Base-by-base conservation (phyloP, 2,888 invertebrate genomes). In the Dermolepida albohirtum region DNA sequence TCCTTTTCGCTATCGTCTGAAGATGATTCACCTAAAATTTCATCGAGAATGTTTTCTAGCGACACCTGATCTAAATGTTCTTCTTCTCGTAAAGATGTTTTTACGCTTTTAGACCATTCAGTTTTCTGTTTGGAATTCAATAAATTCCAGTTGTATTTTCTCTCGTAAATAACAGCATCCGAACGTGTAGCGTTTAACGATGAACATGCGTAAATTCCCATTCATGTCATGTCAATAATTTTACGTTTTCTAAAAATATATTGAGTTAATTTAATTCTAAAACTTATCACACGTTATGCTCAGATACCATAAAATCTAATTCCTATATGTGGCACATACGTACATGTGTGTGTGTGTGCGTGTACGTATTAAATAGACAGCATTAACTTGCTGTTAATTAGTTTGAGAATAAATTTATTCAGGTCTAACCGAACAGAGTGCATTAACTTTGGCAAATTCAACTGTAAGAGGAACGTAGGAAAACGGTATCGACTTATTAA, bases 171-270 rank as follows among this genome's bases (percentile, higher is more conserved):
- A 5, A 11, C 22, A 27, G 22, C 7, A 4, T 59, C n/a, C 29
- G 29, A 47, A 34, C 14, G 12, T 5, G 43, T 27, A 16, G 17
- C 34, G 34, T 39, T 62, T 12, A 11, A 14, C 29, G 47, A 62
- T 62, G 39, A 47, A 47, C 59, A 47, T 16, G 6, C 47, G 47
- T 47, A 34, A 62, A 62, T 62, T 62, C 47, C 43, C 59, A 47
- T 62, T 17, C 34, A 62, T 39, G 59, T 47, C 47, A 47, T 34
- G 14, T 47, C 29, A 16, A 5, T 55, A 11, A 17, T 55, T 40
- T 40, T 41, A 55, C 41, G 41, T 62, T 49, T 34, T 39, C 59
- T 62, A 14, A 49, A 62, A 62, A 49, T 34, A 49, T 10, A 17
- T 8, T 34, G 2, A 34, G 6, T 34, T 34, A 34, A 11, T 27